These are phyloP conservation scores for Scomber scombrus DNA, from an alignment of 2,113 vertebrate genomes.

Conservation along the genomic window DNA sequence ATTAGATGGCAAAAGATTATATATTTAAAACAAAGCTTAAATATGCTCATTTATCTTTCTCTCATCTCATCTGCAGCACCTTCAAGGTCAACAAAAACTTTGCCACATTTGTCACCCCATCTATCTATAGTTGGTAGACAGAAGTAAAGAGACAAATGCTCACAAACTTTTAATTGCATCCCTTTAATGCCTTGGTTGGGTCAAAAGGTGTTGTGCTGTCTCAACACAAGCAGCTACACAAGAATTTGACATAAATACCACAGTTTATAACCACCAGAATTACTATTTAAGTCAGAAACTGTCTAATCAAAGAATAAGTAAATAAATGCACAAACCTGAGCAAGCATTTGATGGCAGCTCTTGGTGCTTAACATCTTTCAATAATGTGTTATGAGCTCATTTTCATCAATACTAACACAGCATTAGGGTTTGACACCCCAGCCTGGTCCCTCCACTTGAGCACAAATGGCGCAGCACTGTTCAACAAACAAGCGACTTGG, in stretches of 20 bases:
- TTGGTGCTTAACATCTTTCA: too few species aligned
- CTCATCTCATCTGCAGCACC: neutral
- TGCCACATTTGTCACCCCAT: neutral
- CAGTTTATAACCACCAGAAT: neutral
- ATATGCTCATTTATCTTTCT: neutral
- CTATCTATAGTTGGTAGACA: neutral
- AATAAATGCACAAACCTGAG: too few species aligned
- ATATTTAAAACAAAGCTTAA: neutral
- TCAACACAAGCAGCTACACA: neutral
- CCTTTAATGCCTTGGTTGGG: neutral
- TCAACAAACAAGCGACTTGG: too few species aligned
- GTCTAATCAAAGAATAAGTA: too few species aligned
- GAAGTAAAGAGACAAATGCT: neutral
- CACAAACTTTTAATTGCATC: neutral
- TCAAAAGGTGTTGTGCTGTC: neutral
- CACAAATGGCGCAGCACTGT: too few species aligned
- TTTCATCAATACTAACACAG: too few species aligned
- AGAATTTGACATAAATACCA: neutral
- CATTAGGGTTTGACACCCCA: too few species aligned
- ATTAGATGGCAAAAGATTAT: neutral
- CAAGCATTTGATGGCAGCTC: too few species aligned
- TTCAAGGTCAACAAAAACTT: conserved; percentile 11
- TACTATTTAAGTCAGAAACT: neutral
- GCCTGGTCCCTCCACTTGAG: too few species aligned
- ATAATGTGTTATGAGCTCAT: too few species aligned